Conservation (phyloP, 1,140 invertebrate species). For the Drosophila pseudoananassae region DNA sequence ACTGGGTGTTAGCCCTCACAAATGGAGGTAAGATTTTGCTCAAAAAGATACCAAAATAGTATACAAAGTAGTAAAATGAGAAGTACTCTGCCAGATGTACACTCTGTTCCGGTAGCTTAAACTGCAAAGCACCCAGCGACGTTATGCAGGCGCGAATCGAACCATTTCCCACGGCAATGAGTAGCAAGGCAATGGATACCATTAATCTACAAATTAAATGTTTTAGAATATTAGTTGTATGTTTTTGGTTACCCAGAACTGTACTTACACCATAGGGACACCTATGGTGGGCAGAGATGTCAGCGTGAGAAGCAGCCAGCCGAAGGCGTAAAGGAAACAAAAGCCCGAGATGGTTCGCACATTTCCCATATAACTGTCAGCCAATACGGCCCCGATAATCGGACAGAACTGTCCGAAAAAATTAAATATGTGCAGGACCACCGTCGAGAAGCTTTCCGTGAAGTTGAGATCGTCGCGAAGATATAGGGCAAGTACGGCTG, state of each 20-base stretch:
- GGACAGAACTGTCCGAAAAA: constrained; percentile 93
- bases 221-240: neutral
- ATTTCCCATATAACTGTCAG: constrained; percentile 90
- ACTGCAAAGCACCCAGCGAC: constrained; percentile 93
- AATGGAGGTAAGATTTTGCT: constrained; percentile 82
- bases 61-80: constrained; percentile 81
- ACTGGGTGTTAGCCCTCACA: constrained; percentile 69
- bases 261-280: constrained; percentile 66
- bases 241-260: neutral
- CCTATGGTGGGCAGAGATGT: constrained; percentile 64
- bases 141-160: constrained; percentile 95
- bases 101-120: constrained; percentile 78
- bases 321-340: constrained; percentile 89
- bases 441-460: constrained; percentile 87
- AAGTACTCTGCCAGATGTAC: constrained; percentile 74
- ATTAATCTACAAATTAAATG: constrained; percentile 66
- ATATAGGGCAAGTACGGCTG: constrained; percentile 91
- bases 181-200: constrained; percentile 85
- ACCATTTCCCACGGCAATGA: constrained; percentile 90
- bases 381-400: constrained; percentile 90
- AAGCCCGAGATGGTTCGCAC: constrained; percentile 88
- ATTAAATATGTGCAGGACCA: constrained; percentile 90
- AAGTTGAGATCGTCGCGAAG: constrained; percentile 86
- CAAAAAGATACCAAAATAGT: constrained; percentile 80
- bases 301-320: constrained; percentile 85